phyloP scores from a whole-genome alignment of 2,797 vertebrate genomes.

The Tokudaia muenninki region DNA sequence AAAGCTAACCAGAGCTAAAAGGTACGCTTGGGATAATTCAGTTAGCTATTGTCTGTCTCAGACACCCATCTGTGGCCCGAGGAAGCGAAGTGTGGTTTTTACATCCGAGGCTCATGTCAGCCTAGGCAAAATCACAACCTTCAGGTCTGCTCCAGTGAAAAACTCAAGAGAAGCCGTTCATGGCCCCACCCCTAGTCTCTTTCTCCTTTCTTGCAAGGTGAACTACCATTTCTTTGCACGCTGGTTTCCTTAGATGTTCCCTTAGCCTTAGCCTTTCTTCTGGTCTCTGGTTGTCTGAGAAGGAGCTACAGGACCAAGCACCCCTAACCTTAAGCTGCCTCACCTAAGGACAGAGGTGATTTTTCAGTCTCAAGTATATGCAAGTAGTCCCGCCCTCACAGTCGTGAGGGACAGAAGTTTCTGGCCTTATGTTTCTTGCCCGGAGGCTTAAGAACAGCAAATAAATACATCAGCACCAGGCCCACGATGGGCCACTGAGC shows the following conservation, averaged over 20 bases:
- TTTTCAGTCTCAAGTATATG: background rate
- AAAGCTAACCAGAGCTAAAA: background rate
- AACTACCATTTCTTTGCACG: background rate
- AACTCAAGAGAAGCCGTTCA: no score
- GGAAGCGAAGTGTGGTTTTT: background rate
- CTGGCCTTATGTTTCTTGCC: background rate
- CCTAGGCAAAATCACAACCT: background rate
- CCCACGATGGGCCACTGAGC: fast-evolving
- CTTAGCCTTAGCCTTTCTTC: background rate
- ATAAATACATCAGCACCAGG: fast-evolving
- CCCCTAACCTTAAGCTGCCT: background rate
- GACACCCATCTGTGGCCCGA: background rate
- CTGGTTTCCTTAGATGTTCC: background rate
- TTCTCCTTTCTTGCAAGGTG: background rate
- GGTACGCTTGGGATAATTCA: background rate
- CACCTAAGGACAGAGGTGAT: background rate
- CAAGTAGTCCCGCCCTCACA: no score
- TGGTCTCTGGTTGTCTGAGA: background rate
- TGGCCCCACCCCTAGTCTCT: background rate
- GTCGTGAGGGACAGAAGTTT: background rate
- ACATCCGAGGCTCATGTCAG: background rate
- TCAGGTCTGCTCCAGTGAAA: background rate
- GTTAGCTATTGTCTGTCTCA: background rate
- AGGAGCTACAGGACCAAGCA: background rate
- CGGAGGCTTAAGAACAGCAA: background rate